A percentile compares a stretch with the other conserved stretches of the same genome.
Evolutionary conservation across 2,113 vertebrate species (phyloP).

Genomic region (Otocyon megalotis): DNA sequence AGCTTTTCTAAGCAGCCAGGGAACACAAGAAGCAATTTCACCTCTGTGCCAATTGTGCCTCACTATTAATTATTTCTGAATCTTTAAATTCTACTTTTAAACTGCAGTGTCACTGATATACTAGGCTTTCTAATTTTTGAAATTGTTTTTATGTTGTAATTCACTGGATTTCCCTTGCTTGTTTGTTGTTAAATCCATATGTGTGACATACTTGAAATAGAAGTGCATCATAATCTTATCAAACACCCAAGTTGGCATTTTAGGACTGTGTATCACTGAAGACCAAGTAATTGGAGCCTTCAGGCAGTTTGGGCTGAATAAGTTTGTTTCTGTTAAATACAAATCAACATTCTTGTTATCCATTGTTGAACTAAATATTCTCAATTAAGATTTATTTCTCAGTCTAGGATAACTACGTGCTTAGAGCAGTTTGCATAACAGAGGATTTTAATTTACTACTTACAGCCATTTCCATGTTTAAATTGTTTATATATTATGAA

Average conservation of each 20-base stretch:
- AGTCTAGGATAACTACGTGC: conserved; percentile 28
- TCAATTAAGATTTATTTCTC: conserved; percentile 74
- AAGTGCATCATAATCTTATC: conserved; percentile 66
- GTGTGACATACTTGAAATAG: conserved; percentile 47
- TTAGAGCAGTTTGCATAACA: conserved; percentile 42
- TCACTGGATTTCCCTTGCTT: not conserved
- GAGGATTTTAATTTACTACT: conserved; percentile 64
- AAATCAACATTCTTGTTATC: conserved; percentile 68
- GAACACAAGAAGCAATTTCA: not conserved
- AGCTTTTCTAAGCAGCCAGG: conserved; percentile 15
- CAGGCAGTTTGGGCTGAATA: conserved; percentile 54
- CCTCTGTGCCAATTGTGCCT: not conserved
- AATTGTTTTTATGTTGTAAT: conserved; percentile 44
- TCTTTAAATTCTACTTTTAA: conserved; percentile 27
- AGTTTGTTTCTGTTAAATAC: conserved; percentile 72
- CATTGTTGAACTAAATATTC: conserved; percentile 68
- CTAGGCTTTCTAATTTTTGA: not conserved
- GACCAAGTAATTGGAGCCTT: conserved; percentile 68
- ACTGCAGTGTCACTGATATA: not conserved
- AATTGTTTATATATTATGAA: conserved; percentile 43
- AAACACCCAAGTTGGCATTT: conserved; percentile 66
- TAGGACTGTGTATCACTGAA: not conserved
- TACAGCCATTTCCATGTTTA: conserved; percentile 63
- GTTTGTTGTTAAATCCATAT: conserved; percentile 25
- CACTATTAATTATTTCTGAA: conserved; percentile 47